Evolutionary conservation across 2,888 invertebrate species (phyloP), one percentile per base, ranked within the genome.

Genomic region (Leptinotarsa haldemani): DNA sequence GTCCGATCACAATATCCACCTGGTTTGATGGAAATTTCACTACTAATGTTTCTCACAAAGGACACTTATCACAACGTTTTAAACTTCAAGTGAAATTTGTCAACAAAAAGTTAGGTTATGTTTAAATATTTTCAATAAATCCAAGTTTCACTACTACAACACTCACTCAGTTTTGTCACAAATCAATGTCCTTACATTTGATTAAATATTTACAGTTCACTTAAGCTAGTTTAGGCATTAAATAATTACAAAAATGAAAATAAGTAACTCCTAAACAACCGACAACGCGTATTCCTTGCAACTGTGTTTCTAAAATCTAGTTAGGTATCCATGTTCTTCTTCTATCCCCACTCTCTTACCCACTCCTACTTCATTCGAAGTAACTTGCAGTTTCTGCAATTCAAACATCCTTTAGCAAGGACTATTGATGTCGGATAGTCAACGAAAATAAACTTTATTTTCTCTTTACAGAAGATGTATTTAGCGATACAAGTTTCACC

Each of bases 261-360:
- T 74, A 76, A 73, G 53, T 64, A 63, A 80, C 79, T 73, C 74
- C 52, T 77, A 79, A 74, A 79, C 74, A 73, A 80, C 74, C 78
- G 77, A 72, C 63, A 73, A 74, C 78, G 77, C 81, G 76, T 78
- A 75, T 73, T 73, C 74, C 76, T 70, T 73, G 79, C 80, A 80
- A 79, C 80, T 82, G 81, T 79, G 79, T 79, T 78, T 70, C 73
- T 77, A 70, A 79, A 78, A 75, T 79, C 74, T 64, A 74, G 74
- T 63, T 79, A 74, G 79, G 81, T 79, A 78, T 80, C 80, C 81
- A 81, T 83, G 82, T 81, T 80, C 80, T 68, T 74, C 77, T 78
- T 69, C 75, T 9, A 70, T 70, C 77, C 74, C 77, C 79, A 73
- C 80, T 73, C 50, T 53, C 25, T 25, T 66, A 25, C 66, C 66